A percentile compares a stretch with the other conserved stretches of the same genome.
phyloP scores from a whole-genome alignment of 2,888 invertebrate species.

The Mythimna lalbum region DNA sequence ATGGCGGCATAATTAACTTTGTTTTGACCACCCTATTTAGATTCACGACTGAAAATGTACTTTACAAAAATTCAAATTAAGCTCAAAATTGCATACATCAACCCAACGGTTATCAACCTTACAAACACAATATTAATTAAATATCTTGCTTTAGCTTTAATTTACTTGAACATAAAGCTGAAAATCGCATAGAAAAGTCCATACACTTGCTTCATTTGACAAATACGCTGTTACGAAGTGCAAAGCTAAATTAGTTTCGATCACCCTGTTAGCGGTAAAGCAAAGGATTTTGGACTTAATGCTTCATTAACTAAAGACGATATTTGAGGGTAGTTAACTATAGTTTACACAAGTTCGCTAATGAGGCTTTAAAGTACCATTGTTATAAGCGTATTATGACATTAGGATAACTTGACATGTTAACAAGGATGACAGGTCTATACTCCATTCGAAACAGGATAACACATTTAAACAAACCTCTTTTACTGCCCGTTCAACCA shows the following conservation, averaged over 20 bases:
- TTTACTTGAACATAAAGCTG: slow-evolving; percentile 5
- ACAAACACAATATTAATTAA: neutral
- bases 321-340: neutral
- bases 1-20: slow-evolving; percentile 33
- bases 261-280: slow-evolving; percentile 9
- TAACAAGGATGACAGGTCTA: neutral
- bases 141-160: slow-evolving; percentile 17
- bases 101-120: neutral
- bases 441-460: too few relatives aligned
- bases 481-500: too few relatives aligned
- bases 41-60: neutral
- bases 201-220: slow-evolving; percentile 11
- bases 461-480: too few relatives aligned
- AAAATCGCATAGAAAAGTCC: slow-evolving; percentile 17
- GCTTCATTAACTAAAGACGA: fast-evolving
- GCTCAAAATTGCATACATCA: slow-evolving; percentile 15
- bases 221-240: slow-evolving; percentile 18
- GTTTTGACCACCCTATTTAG: slow-evolving; percentile 44
- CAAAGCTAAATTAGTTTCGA: slow-evolving; percentile 31
- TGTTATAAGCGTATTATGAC: slow-evolving; percentile 37
- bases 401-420: slow-evolving; percentile 17
- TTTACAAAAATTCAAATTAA: fast-evolving
- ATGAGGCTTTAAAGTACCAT: slow-evolving; percentile 41
- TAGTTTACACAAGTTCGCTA: slow-evolving; percentile 26
- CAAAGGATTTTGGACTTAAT: slow-evolving; percentile 12